These are phyloP conservation scores for Gibbula magus DNA, from an alignment of 2,888 invertebrate genomes.

Conservation along the genomic window DNA sequence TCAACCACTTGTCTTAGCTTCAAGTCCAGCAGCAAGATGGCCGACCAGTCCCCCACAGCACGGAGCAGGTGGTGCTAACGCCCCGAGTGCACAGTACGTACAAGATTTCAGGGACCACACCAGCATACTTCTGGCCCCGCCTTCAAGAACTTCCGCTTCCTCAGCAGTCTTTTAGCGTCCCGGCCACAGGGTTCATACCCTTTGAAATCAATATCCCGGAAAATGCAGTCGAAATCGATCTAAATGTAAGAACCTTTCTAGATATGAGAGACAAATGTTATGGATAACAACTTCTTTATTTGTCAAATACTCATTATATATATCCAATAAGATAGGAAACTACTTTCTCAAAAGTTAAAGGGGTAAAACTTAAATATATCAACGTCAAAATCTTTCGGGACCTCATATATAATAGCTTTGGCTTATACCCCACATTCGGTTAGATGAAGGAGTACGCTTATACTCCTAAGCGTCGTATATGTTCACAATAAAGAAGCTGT, in stretches of 20 bases:
- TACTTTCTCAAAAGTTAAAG: no score
- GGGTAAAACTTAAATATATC: no score
- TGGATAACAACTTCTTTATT: no score
- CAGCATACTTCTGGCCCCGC: slow-evolving; percentile 39
- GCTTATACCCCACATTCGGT: no score
- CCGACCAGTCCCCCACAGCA: slow-evolving; percentile 52
- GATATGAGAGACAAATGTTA: no score
- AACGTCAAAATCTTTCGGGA: no score
- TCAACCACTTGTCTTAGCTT: slow-evolving; percentile 50
- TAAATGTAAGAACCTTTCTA: slow-evolving; percentile 51
- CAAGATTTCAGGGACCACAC: slow-evolving; percentile 2
- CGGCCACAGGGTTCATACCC: slow-evolving; percentile 56
- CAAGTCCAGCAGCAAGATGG: slow-evolving; percentile 68
- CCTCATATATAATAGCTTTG: no score
- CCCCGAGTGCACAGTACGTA: slow-evolving; percentile 48
- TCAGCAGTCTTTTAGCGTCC: slow-evolving; percentile 44
- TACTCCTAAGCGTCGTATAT: no score
- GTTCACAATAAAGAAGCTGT: no score
- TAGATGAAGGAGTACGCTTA: no score
- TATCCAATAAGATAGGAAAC: no score
- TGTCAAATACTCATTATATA: no score
- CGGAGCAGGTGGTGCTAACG: slow-evolving; percentile 38
- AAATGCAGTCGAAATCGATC: slow-evolving; percentile 52
- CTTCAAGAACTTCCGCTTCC: slow-evolving; percentile 41
- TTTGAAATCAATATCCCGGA: slow-evolving; percentile 55